Evolutionary conservation across 2,888 invertebrate genomes (phyloP).

Genomic region (Corbicula japonica): DNA sequence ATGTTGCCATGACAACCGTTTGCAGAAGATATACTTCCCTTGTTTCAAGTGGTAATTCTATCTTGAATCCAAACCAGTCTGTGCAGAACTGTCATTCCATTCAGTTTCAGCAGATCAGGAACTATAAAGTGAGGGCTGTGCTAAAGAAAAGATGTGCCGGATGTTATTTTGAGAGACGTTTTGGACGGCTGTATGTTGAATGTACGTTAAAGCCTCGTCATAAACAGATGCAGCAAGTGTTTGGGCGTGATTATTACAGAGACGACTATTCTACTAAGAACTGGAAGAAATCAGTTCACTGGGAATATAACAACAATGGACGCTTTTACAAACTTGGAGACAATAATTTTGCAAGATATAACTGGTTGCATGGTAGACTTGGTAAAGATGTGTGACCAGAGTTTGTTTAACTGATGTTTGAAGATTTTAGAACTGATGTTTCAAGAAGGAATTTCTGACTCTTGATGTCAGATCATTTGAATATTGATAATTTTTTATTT

Average conservation of each 20-base stretch:
- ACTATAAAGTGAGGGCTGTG: conserved; percentile 78
- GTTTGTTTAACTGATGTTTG: too few species aligned
- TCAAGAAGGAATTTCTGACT: too few species aligned
- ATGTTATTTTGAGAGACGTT: conserved; percentile 83
- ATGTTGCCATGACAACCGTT: too few species aligned
- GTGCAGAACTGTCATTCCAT: too few species aligned
- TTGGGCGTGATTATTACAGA: conserved; percentile 65
- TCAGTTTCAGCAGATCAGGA: conserved; percentile 47
- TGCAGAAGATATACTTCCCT: conserved; percentile 25
- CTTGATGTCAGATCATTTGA: too few species aligned
- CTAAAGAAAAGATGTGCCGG: conserved; percentile 79
- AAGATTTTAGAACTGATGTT: too few species aligned
- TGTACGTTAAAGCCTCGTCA: conserved; percentile 83
- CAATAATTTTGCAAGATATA: conserved; percentile 62
- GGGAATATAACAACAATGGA: conserved; percentile 60
- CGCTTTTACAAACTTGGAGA: conserved; percentile 68
- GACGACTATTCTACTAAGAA: conserved; percentile 78
- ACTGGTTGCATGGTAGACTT: conserved; percentile 77
- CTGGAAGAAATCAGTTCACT: conserved; percentile 63
- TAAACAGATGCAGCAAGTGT: conserved; percentile 83
- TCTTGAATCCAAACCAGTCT: background rate
- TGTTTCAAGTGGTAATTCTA: background rate
- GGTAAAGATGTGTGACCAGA: conserved; percentile 64
- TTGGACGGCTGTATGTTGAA: conserved; percentile 82
- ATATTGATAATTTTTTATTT: too few species aligned